Percentiles rank a stretch among this genome's conserved stretches.
phyloP scores from a whole-genome alignment of 23 tunicate species.

The Trididemnum clinides region DNA sequence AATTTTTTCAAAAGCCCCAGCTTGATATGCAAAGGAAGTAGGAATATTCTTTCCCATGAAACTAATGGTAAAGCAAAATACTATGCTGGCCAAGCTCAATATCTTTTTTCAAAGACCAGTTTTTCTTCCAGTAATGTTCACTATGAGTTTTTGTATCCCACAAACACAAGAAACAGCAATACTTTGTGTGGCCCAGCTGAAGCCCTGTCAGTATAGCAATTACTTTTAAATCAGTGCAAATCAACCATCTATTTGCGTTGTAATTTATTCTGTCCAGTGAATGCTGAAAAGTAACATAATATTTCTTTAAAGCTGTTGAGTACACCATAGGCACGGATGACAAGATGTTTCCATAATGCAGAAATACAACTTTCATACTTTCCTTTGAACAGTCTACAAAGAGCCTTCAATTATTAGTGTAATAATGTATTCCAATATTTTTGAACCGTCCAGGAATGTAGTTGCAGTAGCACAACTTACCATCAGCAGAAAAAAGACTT shows the following conservation, averaged over 20 bases:
- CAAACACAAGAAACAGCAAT: background rate
- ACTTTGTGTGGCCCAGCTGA: constrained; percentile 15
- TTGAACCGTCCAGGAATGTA: constrained; percentile 9
- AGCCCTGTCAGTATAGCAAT: constrained; percentile 16
- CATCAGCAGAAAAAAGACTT: constrained; percentile 1
- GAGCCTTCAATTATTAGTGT: background rate
- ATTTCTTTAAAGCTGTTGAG: constrained; percentile 5
- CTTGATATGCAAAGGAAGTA: no score
- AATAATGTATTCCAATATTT: background rate
- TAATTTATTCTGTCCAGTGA: constrained; percentile 10
- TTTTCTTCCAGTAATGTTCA: background rate
- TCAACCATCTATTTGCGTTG: no score
- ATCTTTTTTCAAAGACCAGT: background rate
- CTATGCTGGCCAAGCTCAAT: background rate
- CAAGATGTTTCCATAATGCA: constrained; percentile 2
- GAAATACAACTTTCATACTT: constrained; percentile 14
- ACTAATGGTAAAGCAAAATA: background rate
- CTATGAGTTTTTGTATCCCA: background rate
- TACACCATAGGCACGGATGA: constrained; percentile 8
- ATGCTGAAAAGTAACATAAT: background rate
- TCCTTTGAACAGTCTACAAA: background rate
- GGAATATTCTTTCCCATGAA: background rate
- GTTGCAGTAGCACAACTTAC: constrained; percentile 15
- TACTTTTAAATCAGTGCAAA: constrained; percentile 3
- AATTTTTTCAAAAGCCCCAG: no score